A percentile compares a stretch with the other conserved stretches of the same genome.
phyloP scores from a whole-genome alignment of 1,140 invertebrate genomes.

The Bombus confusus region DNA sequence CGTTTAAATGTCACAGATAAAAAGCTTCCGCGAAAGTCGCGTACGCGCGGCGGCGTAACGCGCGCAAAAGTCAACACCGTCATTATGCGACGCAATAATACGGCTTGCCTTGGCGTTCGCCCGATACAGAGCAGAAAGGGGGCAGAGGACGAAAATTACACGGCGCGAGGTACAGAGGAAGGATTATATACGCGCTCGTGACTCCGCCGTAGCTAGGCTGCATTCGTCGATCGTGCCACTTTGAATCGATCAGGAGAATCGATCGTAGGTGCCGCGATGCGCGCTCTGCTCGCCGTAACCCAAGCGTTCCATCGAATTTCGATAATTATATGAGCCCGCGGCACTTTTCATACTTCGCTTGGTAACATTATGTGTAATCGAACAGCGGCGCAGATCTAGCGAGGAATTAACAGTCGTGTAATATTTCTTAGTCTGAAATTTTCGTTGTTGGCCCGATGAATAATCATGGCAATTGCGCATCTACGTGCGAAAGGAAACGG shows the following conservation, averaged over 20 bases:
- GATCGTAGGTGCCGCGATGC: background rate
- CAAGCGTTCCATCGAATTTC: constrained; percentile 35
- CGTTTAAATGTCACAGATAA: background rate
- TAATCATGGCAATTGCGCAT: background rate
- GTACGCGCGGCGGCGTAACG: constrained; percentile 24
- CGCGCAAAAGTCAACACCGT: constrained; percentile 28
- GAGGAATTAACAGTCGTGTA: constrained; percentile 20
- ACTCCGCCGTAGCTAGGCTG: background rate
- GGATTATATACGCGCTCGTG: constrained; percentile 53
- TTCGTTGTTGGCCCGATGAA: background rate
- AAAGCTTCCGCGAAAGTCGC: constrained; percentile 30
- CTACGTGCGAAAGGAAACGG: background rate
- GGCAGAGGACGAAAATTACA: constrained; percentile 56
- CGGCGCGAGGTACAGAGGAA: constrained; percentile 15
- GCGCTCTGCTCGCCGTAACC: background rate
- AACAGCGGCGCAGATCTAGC: background rate
- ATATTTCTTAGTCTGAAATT: background rate
- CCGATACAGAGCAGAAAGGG: background rate
- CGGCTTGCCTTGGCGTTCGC: background rate
- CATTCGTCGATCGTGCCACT: constrained; percentile 30
- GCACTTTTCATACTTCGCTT: constrained; percentile 39
- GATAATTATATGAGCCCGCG: constrained; percentile 51
- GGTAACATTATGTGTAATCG: background rate
- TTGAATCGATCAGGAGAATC: constrained; percentile 13
- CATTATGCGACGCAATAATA: constrained; percentile 62